These are phyloP conservation scores for Cephus rjabovi DNA, from an alignment of 2,888 invertebrate genomes.

Conservation along the genomic window DNA sequence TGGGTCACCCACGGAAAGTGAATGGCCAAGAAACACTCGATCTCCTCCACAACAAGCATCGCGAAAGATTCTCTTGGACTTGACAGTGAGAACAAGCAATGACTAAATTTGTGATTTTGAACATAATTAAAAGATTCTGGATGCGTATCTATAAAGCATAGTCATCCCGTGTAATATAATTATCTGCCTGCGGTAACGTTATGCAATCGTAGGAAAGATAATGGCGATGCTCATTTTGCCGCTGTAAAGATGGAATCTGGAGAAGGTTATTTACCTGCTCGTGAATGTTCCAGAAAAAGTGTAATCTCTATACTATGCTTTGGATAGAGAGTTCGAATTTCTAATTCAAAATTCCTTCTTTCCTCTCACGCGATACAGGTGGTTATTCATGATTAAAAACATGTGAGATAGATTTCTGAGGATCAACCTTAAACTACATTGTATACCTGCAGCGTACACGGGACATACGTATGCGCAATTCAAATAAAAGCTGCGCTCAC, in stretches of 20 bases:
- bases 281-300: background rate
- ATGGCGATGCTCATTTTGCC: background rate
- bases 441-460: background rate
- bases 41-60: background rate
- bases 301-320: background rate
- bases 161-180: background rate
- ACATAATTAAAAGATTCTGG: background rate
- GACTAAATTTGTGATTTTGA: background rate
- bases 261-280: background rate
- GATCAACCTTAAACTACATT: background rate
- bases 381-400: background rate
- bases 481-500: background rate
- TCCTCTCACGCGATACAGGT: background rate
- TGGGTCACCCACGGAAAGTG: conserved; percentile 56
- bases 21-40: conserved; percentile 37
- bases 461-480: background rate
- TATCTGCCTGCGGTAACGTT: background rate
- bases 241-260: background rate
- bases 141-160: background rate
- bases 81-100: background rate
- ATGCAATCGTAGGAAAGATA: background rate
- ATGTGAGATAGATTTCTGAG: background rate
- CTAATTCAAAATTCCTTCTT: background rate
- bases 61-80: background rate
- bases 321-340: background rate